Percentiles rank a stretch among this genome's conserved stretches.
Conservation (phyloP, 2,888 invertebrate species). For the Matsumyia berberina region DNA sequence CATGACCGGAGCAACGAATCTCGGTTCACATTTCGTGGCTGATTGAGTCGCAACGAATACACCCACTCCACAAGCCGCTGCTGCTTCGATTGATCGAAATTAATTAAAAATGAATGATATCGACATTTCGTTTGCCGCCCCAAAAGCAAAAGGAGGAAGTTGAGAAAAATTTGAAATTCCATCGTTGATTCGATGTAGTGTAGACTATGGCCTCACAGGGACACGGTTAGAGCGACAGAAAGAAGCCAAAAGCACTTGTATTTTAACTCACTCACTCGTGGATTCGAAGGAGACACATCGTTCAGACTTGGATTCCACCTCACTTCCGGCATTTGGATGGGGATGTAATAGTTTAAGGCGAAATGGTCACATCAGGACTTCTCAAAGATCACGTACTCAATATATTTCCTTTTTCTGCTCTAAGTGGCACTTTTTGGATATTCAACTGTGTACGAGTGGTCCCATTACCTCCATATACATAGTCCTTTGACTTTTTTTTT, state of each 20-base stretch:
- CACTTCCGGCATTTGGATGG: constrained; percentile 34
- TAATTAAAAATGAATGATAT: constrained; percentile 76
- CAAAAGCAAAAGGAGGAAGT: constrained; percentile 1
- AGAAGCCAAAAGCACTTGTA: constrained; percentile 54
- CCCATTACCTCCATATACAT: constrained; percentile 54
- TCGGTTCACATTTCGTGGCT: constrained; percentile 23
- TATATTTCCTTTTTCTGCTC: constrained; percentile 80
- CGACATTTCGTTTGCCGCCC: constrained; percentile 39
- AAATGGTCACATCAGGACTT: constrained; percentile 84
- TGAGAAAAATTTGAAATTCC: constrained; percentile 70
- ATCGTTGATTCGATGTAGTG: constrained; percentile 67
- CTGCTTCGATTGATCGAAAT: constrained; percentile 50
- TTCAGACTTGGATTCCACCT: constrained; percentile 25
- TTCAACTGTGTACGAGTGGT: constrained; percentile 75
- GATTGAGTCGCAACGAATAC: constrained; percentile 17
- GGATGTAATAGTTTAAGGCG: constrained; percentile 77
- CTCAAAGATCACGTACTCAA: constrained; percentile 85
- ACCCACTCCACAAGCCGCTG: constrained; percentile 12
- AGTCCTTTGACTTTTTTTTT: constrained; percentile 29
- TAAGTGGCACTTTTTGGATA: constrained; percentile 76
- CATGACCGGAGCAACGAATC: not conserved
- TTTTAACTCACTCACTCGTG: constrained; percentile 61
- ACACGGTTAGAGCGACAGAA: constrained; percentile 39
- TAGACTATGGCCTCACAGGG: constrained; percentile 70
- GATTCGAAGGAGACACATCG: constrained; percentile 51